phyloP scores from a whole-genome alignment of 1,140 invertebrate genomes.

The Ladona fulva region DNA sequence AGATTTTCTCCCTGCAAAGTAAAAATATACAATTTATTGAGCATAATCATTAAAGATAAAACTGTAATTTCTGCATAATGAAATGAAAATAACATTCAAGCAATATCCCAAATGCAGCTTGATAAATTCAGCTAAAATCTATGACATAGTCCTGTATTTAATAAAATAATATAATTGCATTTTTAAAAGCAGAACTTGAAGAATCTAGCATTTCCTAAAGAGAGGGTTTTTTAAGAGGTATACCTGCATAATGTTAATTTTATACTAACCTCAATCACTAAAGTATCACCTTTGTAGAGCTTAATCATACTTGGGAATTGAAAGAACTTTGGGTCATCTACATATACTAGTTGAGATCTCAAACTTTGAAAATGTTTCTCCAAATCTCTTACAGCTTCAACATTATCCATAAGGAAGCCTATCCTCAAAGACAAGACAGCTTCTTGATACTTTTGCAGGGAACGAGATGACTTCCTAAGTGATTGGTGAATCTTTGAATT shows the following conservation, averaged over 20 bases:
- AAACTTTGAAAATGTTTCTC: conserved; percentile 76
- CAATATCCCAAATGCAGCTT: too few species aligned
- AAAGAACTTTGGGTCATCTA: conserved; percentile 85
- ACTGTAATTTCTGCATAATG: too few species aligned
- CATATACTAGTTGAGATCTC: conserved; percentile 71
- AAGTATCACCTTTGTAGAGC: conserved; percentile 85
- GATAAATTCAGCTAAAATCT: too few species aligned
- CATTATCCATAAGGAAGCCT: conserved; percentile 94
- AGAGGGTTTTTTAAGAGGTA: too few species aligned
- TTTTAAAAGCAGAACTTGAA: too few species aligned
- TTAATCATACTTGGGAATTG: conserved; percentile 79
- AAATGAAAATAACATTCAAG: too few species aligned
- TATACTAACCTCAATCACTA: conserved; percentile 74
- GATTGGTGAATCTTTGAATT: conserved; percentile 29
- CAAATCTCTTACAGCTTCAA: conserved; percentile 76
- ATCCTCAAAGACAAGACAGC: conserved; percentile 44
- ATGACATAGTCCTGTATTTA: too few species aligned
- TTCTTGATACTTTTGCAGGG: conserved; percentile 20
- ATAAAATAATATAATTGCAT: too few species aligned
- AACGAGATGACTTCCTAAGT: conserved; percentile 23
- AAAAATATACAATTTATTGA: too few species aligned
- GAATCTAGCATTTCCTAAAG: too few species aligned
- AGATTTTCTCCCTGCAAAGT: conserved; percentile 70
- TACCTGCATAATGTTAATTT: too few species aligned
- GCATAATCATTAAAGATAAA: too few species aligned